Evolutionary conservation across 1,140 invertebrate species (phyloP).

Genomic region (Drosophila teissieri): DNA sequence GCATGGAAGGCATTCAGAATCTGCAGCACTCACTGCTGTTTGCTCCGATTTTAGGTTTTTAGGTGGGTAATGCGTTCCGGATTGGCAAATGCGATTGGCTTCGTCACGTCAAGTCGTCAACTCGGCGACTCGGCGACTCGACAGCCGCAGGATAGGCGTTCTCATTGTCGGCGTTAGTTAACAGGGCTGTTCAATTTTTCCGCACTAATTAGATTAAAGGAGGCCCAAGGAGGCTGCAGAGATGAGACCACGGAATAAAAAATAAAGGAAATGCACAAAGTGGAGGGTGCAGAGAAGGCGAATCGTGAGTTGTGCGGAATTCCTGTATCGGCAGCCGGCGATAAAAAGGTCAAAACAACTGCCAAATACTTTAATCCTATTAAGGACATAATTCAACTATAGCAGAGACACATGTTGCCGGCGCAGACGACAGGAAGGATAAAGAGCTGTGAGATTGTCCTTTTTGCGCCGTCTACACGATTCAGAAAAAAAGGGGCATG

Average conservation of each 20-base stretch:
- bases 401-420: conserved; percentile 77
- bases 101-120: conserved; percentile 51
- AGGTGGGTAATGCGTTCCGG: conserved; percentile 43
- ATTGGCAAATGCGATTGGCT: conserved; percentile 55
- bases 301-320: conserved; percentile 57
- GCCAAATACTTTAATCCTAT: conserved; percentile 82
- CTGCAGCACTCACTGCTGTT: conserved; percentile 21
- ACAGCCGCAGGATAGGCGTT: conserved; percentile 42
- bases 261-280: conserved; percentile 27
- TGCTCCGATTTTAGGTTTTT: conserved; percentile 12
- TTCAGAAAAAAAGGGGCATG: conserved; percentile 19
- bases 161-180: conserved; percentile 65
- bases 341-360: conserved; percentile 78
- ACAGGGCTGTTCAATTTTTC: conserved; percentile 76
- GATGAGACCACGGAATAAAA: conserved; percentile 42
- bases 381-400: conserved; percentile 79
- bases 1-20: conserved; percentile 19
- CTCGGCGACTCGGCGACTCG: conserved; percentile 53
- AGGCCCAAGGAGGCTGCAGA: conserved; percentile 38
- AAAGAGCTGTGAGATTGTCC: conserved; percentile 73
- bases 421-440: conserved; percentile 78
- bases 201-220: conserved; percentile 79
- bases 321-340: conserved; percentile 63
- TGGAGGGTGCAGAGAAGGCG: conserved; percentile 25
- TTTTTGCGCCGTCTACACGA: conserved; percentile 57